phyloP scores from a whole-genome alignment of 2,113 vertebrate genomes.

The Actenoides hombroni region DNA sequence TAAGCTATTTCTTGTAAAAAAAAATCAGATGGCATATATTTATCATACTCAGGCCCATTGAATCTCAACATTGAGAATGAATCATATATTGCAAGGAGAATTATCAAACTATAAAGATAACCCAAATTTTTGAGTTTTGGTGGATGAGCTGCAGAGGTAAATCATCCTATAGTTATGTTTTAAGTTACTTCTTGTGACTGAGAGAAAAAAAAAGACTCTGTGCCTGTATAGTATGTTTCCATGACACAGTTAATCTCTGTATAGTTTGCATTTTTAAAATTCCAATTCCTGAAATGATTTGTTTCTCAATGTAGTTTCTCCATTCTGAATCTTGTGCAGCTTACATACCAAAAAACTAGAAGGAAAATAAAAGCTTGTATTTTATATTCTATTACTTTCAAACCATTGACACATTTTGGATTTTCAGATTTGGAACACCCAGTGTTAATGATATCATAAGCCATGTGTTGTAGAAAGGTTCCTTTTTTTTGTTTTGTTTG shows the following conservation, averaged over 20 bases:
- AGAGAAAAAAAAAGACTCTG: not conserved
- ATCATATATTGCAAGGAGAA: not conserved
- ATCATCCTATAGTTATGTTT: not conserved
- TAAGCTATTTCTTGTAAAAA: not conserved
- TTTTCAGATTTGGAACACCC: not conserved
- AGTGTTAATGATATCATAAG: not conserved
- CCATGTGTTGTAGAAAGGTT: not conserved
- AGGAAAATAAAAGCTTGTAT: not conserved
- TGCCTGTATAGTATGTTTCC: not conserved
- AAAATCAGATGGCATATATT: not conserved
- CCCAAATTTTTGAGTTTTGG: not conserved
- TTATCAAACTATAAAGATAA: not conserved
- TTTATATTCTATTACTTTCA: not conserved
- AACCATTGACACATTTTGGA: not conserved
- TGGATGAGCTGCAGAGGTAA: not conserved
- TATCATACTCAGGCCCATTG: accelerated
- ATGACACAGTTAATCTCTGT: not conserved
- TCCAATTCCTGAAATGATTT: not conserved
- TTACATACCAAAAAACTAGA: not conserved
- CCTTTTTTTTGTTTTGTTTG: not conserved
- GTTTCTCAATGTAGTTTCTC: not conserved
- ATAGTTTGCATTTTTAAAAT: not conserved
- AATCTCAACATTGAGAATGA: not conserved
- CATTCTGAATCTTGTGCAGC: not conserved
- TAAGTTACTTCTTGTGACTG: not conserved